Base-by-base conservation (phyloP, 2,113 vertebrate genomes). In the Hystrix brachyura region DNA sequence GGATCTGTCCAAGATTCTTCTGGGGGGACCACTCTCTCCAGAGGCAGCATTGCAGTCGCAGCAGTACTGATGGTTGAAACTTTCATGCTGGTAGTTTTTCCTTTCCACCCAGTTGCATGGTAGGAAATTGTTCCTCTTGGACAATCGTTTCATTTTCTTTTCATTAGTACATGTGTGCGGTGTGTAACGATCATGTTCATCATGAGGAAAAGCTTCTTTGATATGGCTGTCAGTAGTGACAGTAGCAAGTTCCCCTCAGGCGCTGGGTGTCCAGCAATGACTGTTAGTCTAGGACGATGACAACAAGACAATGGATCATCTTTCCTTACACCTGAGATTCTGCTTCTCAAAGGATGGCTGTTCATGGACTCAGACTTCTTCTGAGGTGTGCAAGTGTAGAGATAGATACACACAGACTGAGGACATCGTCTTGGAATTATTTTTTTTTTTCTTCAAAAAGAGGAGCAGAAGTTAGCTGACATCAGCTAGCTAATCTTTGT, bases 401-500 rank as follows among this genome's bases (percentile, higher is more conserved):
- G n/a, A 69, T 1, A 87, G 23, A 91, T 6, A 34, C 4, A 53
- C 67, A 55, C 27, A 91, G 69, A 76, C 59, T 34, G 38, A 91
- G 53, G 43, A 55, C 3, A 46, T 51, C 55, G 14, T 72, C 29
- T 86, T 78, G 51, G 53, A 43, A 43, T 82, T 95, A 87, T 87
- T 91, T 17, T 38, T 94, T 9, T 82, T 64, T 76, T 87, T 72
- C 43, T 84, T 59, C 57, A 78, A 79, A 95, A 92, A 60, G 51
- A 82, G 43, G 83, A 53, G 32, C 25, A 67, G 38, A 76, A 53
- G 19, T 72, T 80, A 32, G 55, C 57, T 94, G 53, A 29, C 27
- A 15, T 71, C 94, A 51, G 79, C n/a, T 85, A 60, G 82, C 12
- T 94, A 46, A 38, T 91, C 19, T 55, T 96, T 82, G 38, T 46